Conservation (phyloP, 2,113 vertebrate genomes). For the Actenoides lindsayi region DNA sequence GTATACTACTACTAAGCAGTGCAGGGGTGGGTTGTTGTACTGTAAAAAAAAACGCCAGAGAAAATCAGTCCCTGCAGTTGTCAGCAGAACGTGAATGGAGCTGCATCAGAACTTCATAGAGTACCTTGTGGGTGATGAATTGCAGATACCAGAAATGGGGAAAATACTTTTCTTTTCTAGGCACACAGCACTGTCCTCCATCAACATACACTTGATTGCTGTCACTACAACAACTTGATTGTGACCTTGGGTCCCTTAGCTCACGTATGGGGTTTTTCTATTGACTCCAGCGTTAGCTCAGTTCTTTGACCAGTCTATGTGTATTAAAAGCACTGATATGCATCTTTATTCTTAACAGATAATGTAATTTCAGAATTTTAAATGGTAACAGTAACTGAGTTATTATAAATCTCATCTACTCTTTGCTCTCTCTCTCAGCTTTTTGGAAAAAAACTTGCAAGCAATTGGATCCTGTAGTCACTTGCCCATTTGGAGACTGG, state of each 20-base stretch:
- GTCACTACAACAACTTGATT: background rate
- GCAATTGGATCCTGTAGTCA: background rate
- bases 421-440: background rate
- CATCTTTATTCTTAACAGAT: background rate
- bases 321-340: background rate
- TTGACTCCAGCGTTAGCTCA: background rate
- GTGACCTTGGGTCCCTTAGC: background rate
- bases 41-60: background rate
- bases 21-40: background rate
- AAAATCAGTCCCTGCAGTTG: background rate
- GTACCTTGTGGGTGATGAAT: background rate
- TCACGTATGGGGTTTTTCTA: background rate
- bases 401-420: background rate
- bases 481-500: background rate
- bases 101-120: background rate
- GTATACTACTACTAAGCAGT: background rate
- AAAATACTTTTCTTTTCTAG: background rate
- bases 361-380: background rate
- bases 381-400: background rate
- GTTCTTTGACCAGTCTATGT: background rate
- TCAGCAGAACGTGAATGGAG: background rate
- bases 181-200: background rate
- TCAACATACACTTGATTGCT: background rate
- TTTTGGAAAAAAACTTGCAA: background rate
- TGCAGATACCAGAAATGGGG: background rate